Percentiles rank a stretch among this genome's conserved stretches.
Evolutionary conservation across 2,888 invertebrate genomes (phyloP).

Genomic region (Cyrtodaria siliqua): DNA sequence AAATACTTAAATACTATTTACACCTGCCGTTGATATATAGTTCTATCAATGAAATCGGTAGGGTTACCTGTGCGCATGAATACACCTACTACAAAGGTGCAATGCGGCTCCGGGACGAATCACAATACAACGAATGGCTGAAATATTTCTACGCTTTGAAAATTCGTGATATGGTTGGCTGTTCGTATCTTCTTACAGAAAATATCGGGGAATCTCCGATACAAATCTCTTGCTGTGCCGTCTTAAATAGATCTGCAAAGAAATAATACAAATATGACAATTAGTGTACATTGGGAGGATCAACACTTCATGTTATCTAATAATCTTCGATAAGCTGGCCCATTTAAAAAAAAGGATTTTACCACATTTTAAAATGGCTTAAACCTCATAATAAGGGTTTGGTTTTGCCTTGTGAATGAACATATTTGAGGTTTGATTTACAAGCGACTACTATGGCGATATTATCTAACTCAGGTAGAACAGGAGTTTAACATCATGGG

Average conservation of each 20-base stretch:
- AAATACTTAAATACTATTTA: constrained; percentile 46
- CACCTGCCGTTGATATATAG: constrained; percentile 36
- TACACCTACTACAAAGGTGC: constrained; percentile 30
- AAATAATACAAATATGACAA: constrained; percentile 32
- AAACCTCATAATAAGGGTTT: too few relatives aligned
- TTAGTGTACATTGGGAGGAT: constrained; percentile 26
- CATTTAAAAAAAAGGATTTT: too few relatives aligned
- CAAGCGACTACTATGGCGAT: too few relatives aligned
- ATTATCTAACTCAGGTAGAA: too few relatives aligned
- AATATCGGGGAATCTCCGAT: constrained; percentile 11
- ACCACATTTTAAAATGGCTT: too few relatives aligned
- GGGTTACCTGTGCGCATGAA: constrained; percentile 35
- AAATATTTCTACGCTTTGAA: constrained; percentile 30
- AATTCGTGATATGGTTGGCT: neutral
- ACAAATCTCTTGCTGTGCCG: constrained; percentile 12
- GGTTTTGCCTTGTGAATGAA: too few relatives aligned
- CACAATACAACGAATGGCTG: constrained; percentile 10
- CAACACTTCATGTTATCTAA: constrained; percentile 3
- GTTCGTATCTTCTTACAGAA: constrained; percentile 23
- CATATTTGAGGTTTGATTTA: too few relatives aligned
- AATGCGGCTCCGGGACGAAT: constrained; percentile 25
- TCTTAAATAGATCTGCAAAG: constrained; percentile 10
- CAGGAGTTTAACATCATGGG: too few relatives aligned
- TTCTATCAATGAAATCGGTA: constrained; percentile 46
- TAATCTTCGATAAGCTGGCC: too few relatives aligned